phyloP scores from a whole-genome alignment of 2,113 vertebrate species.

The Dissostichus mawsoni region DNA sequence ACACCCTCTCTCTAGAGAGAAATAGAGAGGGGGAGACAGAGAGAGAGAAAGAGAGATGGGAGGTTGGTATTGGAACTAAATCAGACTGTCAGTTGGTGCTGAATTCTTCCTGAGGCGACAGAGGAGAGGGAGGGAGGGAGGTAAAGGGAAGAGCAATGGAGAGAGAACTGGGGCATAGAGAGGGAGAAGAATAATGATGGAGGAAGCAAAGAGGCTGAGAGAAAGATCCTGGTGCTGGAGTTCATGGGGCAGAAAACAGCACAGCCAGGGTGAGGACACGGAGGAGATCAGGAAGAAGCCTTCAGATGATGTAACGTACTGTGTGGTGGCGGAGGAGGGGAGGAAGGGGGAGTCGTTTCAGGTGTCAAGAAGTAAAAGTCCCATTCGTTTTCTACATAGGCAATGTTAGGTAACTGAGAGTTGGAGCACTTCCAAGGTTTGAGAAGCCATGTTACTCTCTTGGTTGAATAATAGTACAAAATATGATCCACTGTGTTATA shows the following conservation, averaged over 20 bases:
- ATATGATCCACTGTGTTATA: too few relatives aligned
- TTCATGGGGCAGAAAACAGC: conserved; percentile 55
- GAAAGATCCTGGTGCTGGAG: conserved; percentile 58
- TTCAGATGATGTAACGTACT: conserved; percentile 47
- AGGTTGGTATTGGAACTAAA: conserved; percentile 77
- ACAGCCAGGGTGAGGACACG: conserved; percentile 32
- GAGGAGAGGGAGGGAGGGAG: conserved; percentile 29
- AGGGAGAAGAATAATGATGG: conserved; percentile 58
- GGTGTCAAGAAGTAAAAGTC: background rate
- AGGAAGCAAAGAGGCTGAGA: conserved; percentile 49
- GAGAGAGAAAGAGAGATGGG: conserved; percentile 63
- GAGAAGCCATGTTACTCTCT: background rate
- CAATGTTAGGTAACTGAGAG: background rate
- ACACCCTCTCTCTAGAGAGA: conserved; percentile 70
- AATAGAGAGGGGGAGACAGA: conserved; percentile 60
- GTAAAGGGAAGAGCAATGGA: conserved; percentile 40
- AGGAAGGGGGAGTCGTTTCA: conserved; percentile 29
- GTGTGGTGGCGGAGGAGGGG: background rate
- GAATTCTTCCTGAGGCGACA: conserved; percentile 74
- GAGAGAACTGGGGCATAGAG: conserved; percentile 68
- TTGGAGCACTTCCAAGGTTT: background rate
- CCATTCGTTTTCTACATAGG: conserved; percentile 1
- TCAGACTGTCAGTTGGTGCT: conserved; percentile 78
- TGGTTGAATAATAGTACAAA: background rate
- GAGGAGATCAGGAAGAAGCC: conserved; percentile 31